Conservation (phyloP, 2,797 vertebrate genomes). For the Melopsittacus undulatus region DNA sequence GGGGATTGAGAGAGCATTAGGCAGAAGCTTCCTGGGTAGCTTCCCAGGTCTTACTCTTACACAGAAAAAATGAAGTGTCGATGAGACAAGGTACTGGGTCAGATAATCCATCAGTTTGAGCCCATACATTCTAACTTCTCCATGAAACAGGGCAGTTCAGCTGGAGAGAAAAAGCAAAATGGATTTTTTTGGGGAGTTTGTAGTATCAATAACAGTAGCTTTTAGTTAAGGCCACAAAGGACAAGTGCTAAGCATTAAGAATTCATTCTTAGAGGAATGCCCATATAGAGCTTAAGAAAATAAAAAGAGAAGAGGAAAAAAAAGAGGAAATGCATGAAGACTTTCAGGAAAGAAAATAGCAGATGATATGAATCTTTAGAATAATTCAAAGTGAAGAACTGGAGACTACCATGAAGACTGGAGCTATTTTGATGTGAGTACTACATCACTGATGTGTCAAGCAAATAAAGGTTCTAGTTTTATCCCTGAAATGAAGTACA, state of each 20-base stretch:
- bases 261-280: background rate
- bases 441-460: background rate
- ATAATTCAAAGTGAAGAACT: background rate
- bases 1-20: background rate
- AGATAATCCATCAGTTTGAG: background rate
- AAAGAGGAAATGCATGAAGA: background rate
- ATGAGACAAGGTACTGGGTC: background rate
- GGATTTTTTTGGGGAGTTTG: fast-evolving
- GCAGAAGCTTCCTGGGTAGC: background rate
- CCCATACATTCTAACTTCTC: background rate
- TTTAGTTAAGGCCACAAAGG: background rate
- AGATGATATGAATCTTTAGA: background rate
- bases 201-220: background rate
- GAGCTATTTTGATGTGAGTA: background rate
- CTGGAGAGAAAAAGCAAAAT: background rate
- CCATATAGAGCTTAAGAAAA: background rate
- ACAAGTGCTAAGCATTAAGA: background rate
- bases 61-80: background rate
- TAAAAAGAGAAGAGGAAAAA: background rate
- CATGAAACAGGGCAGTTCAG: background rate
- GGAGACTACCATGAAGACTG: background rate
- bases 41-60: background rate
- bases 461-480: background rate
- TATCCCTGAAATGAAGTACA: background rate
- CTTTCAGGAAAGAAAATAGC: background rate